Percentiles rank a stretch among this genome's conserved stretches.
Conservation (phyloP, 2,113 vertebrate species). For the Oryzias celebensis region DNA sequence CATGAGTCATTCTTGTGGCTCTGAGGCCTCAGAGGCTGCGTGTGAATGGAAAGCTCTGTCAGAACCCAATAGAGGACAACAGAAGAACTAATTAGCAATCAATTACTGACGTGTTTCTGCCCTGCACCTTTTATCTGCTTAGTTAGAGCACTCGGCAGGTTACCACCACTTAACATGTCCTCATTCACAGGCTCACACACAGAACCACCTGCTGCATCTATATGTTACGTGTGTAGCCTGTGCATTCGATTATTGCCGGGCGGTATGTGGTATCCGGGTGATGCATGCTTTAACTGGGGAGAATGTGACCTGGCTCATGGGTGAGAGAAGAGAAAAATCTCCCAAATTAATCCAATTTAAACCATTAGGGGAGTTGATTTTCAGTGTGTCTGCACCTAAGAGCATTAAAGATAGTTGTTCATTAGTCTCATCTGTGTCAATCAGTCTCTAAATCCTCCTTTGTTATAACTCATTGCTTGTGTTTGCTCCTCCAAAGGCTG, state of each 20-base stretch:
- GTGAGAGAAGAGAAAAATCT: constrained; percentile 24
- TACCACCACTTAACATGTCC: constrained; percentile 70
- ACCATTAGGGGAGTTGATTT: constrained; percentile 25
- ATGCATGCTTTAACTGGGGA: constrained; percentile 20
- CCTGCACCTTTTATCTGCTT: constrained; percentile 81
- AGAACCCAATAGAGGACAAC: constrained; percentile 67
- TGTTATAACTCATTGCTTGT: constrained; percentile 30
- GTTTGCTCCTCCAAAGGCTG: constrained; percentile 27
- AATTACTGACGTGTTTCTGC: constrained; percentile 86
- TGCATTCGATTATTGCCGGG: constrained; percentile 35
- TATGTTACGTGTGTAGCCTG: constrained; percentile 22
- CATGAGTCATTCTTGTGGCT: constrained; percentile 36
- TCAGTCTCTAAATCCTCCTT: constrained; percentile 39
- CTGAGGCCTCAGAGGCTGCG: constrained; percentile 39
- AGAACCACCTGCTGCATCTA: constrained; percentile 64
- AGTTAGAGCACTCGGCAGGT: constrained; percentile 67
- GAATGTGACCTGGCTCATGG: constrained; percentile 27
- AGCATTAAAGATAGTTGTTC: constrained; percentile 40
- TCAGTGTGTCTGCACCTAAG: constrained; percentile 10
- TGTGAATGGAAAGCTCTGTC: constrained; percentile 71
- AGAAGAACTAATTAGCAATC: constrained; percentile 89
- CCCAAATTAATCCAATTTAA: constrained; percentile 30
- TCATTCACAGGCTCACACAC: constrained; percentile 55
- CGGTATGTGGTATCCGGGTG: constrained; percentile 47
- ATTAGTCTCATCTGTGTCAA: constrained; percentile 47